A percentile compares a stretch with the other conserved stretches of the same genome.
Evolutionary conservation across 1,140 invertebrate species (phyloP).

Genomic region (Hypothenemus hampei): DNA sequence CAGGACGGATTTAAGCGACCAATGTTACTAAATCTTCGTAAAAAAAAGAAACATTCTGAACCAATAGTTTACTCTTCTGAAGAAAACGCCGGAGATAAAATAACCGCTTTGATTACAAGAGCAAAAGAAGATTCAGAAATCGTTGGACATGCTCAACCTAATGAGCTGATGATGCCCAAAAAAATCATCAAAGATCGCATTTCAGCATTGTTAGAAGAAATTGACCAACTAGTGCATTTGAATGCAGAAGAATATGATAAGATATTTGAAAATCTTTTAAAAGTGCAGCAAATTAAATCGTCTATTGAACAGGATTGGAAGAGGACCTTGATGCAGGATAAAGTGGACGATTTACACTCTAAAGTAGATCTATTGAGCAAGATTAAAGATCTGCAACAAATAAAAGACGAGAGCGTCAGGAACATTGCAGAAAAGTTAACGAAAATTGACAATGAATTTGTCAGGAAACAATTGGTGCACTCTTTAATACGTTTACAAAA

Average conservation of each 20-base stretch:
- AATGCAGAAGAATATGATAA: conserved; percentile 32
- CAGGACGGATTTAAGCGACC: conserved; percentile 35
- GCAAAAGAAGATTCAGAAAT: conserved; percentile 18
- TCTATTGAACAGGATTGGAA: conserved; percentile 34
- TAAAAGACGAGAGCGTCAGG: conserved; percentile 28
- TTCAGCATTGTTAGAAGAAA: conserved; percentile 29
- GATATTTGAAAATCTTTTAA: conserved; percentile 30
- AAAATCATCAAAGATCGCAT: conserved; percentile 34
- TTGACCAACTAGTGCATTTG: conserved; percentile 32
- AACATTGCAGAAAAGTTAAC: conserved; percentile 27
- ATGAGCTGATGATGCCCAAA: conserved; percentile 25
- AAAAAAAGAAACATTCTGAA: background rate
- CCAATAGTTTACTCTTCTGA: conserved; percentile 1
- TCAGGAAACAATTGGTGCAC: conserved; percentile 33
- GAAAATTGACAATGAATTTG: conserved; percentile 30
- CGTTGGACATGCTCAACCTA: conserved; percentile 8
- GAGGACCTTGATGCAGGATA: conserved; percentile 30
- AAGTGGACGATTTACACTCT: conserved; percentile 26
- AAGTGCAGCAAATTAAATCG: conserved; percentile 30
- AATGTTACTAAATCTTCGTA: conserved; percentile 13
- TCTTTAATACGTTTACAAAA: conserved; percentile 33
- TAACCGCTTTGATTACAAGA: conserved; percentile 15
- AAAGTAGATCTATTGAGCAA: conserved; percentile 33
- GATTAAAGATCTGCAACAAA: conserved; percentile 32
- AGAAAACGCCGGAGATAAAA: conserved; percentile 27